phyloP scores from a whole-genome alignment of 2,113 vertebrate species.

The Chloebia gouldiae region DNA sequence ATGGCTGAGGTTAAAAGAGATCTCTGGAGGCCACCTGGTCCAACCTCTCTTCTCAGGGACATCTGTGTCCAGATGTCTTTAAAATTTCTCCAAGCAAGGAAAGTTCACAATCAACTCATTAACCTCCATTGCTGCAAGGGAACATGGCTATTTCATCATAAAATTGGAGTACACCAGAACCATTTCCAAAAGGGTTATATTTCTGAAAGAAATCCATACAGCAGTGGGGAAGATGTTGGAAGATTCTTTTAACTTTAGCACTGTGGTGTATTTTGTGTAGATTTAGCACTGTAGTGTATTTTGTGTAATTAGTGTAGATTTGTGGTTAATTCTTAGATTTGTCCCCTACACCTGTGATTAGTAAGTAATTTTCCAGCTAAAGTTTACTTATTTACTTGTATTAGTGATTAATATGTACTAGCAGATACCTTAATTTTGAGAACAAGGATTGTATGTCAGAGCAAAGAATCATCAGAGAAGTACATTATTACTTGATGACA shows the following conservation, averaged over 20 bases:
- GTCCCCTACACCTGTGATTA: background rate
- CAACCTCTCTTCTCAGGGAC: background rate
- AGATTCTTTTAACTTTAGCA: background rate
- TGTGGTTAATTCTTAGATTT: background rate
- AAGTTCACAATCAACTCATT: background rate
- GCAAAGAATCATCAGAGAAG: background rate
- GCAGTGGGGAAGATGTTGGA: background rate
- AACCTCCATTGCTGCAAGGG: background rate
- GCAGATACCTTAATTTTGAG: background rate
- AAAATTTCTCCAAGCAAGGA: background rate
- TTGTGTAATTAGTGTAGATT: background rate
- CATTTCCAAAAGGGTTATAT: accelerated
- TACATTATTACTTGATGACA: background rate
- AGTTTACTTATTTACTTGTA: background rate
- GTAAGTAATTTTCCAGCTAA: background rate
- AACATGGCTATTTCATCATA: background rate
- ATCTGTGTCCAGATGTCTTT: background rate
- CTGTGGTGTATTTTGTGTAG: too few species aligned
- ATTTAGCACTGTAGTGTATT: too few species aligned
- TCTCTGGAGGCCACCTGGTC: background rate
- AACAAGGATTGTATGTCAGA: background rate
- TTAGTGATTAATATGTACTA: background rate
- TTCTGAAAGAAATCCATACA: background rate
- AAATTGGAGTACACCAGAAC: background rate
- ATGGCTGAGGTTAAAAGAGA: background rate